A percentile compares a stretch with the other conserved stretches of the same genome.
phyloP scores from a whole-genome alignment of 2,797 vertebrate genomes.

The Gephyroberyx darwinii region DNA sequence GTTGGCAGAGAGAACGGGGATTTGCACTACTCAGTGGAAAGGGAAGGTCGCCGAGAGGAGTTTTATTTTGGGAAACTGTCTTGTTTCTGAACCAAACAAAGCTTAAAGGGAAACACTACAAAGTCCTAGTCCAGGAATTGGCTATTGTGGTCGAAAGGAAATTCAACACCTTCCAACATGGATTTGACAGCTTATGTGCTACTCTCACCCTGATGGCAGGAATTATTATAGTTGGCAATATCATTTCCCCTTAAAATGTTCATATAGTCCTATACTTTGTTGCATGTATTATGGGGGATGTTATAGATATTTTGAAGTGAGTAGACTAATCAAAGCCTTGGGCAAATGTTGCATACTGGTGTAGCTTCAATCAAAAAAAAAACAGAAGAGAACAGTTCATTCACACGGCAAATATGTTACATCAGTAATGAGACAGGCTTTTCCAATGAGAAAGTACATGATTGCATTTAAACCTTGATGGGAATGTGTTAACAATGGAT shows the following conservation, averaged over 20 bases:
- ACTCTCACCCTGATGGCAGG: conserved; percentile 57
- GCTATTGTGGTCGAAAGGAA: conserved; percentile 69
- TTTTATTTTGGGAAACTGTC: conserved; percentile 83
- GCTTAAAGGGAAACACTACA: conserved; percentile 80
- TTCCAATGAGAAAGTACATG: conserved; percentile 33
- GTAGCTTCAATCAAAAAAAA: conserved; percentile 45
- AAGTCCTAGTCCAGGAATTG: conserved; percentile 73
- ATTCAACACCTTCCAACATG: conserved; percentile 58
- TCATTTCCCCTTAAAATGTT: conserved; percentile 46
- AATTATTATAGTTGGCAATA: conserved; percentile 48
- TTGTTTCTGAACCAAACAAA: conserved; percentile 80
- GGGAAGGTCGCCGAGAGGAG: conserved; percentile 81
- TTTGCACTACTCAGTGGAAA: conserved; percentile 80
- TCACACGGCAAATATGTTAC: conserved; percentile 37
- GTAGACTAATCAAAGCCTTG: conserved; percentile 48
- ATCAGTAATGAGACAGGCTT: conserved; percentile 30
- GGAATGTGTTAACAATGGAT: neutral
- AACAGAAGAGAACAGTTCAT: conserved; percentile 48
- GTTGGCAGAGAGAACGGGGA: conserved; percentile 82
- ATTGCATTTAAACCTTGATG: conserved; percentile 34
- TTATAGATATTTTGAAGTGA: conserved; percentile 46
- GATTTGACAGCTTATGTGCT: conserved; percentile 70
- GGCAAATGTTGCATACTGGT: conserved; percentile 36
- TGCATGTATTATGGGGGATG: conserved; percentile 17
- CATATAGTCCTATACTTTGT: conserved; percentile 24